Conservation (phyloP, 2,888 invertebrate species). For the Hypselothyrea guttata region DNA sequence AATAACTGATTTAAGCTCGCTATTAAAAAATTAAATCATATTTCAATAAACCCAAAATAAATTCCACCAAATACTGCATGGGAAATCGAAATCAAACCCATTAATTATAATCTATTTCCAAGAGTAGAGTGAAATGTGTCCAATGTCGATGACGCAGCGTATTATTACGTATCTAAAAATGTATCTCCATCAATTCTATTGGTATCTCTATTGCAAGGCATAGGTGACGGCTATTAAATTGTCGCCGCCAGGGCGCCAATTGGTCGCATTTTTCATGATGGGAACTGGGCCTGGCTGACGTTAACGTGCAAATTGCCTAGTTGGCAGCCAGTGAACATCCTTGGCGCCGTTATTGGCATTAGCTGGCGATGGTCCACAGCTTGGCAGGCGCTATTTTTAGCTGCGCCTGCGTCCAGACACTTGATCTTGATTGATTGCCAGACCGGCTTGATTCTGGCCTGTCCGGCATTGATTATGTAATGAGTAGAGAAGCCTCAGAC, state of each 20-base stretch:
- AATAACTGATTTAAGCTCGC: no score
- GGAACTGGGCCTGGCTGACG: slow-evolving; percentile 53
- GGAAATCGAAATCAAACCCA: no score
- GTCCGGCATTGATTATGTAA: slow-evolving; percentile 71
- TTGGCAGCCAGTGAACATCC: slow-evolving; percentile 59
- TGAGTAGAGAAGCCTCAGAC: slow-evolving; percentile 58
- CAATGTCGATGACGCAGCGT: slow-evolving; percentile 56
- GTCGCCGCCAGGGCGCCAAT: slow-evolving; percentile 74
- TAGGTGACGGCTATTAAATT: slow-evolving; percentile 77
- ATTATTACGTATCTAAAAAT: slow-evolving; percentile 6
- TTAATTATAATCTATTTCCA: no score
- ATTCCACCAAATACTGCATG: no score
- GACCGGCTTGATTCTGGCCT: slow-evolving; percentile 20
- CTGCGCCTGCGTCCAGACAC: slow-evolving; percentile 53
- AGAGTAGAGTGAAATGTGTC: no score
- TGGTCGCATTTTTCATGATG: slow-evolving; percentile 70
- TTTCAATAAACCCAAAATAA: no score
- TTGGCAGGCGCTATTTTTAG: slow-evolving; percentile 73
- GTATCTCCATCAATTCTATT: slow-evolving; percentile 7
- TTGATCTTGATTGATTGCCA: slow-evolving; percentile 71
- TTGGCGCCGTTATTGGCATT: slow-evolving; percentile 72
- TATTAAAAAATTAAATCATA: no score
- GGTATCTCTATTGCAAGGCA: slow-evolving; percentile 49
- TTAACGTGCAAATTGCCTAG: slow-evolving; percentile 58
- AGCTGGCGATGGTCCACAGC: slow-evolving; percentile 33